These are phyloP conservation scores for Aplysina aerophoba DNA, from an alignment of 37 sponge, comb jelly and placozoan species.

Conservation along the genomic window DNA sequence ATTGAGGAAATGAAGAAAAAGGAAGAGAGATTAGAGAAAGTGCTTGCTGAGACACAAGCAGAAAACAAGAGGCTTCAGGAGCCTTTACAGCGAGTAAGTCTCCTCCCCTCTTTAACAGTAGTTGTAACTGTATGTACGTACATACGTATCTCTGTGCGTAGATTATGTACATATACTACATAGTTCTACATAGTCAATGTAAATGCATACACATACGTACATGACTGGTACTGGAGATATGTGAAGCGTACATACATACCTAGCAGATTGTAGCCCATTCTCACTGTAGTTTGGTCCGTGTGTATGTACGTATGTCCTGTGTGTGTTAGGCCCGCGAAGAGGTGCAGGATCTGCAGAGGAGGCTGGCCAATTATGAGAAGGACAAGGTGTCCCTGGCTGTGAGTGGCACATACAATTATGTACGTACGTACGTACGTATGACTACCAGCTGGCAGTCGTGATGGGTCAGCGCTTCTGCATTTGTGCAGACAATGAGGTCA, in stretches of 20 bases:
- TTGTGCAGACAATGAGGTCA: too few relatives aligned
- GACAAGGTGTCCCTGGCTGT: slow-evolving; percentile 89
- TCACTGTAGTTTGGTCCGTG: not conserved
- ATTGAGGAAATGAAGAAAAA: slow-evolving; percentile 99
- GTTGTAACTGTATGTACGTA: too few relatives aligned
- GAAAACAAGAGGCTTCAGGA: slow-evolving; percentile 92
- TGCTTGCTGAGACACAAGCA: slow-evolving; percentile 88
- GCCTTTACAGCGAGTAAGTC: slow-evolving; percentile 79
- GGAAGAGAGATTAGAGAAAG: slow-evolving; percentile 93
- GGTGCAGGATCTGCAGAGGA: slow-evolving; percentile 87
- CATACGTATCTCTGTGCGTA: too few relatives aligned
- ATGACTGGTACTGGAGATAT: too few relatives aligned
- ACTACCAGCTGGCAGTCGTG: not conserved
- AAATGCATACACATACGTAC: too few relatives aligned
- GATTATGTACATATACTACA: not conserved
- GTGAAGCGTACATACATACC: too few relatives aligned
- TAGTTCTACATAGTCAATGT: too few relatives aligned
- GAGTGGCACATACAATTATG: slow-evolving; percentile 14
- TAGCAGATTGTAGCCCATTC: not conserved
- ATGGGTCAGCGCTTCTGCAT: not conserved
- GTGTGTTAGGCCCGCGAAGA: slow-evolving; percentile 78
- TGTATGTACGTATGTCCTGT: too few relatives aligned
- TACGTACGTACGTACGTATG: not conserved
- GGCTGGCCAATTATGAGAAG: slow-evolving; percentile 93
- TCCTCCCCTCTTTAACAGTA: not conserved